Evolutionary conservation across 1,140 invertebrate genomes (phyloP).

Genomic region (Zeugodacus cucurbitae): DNA sequence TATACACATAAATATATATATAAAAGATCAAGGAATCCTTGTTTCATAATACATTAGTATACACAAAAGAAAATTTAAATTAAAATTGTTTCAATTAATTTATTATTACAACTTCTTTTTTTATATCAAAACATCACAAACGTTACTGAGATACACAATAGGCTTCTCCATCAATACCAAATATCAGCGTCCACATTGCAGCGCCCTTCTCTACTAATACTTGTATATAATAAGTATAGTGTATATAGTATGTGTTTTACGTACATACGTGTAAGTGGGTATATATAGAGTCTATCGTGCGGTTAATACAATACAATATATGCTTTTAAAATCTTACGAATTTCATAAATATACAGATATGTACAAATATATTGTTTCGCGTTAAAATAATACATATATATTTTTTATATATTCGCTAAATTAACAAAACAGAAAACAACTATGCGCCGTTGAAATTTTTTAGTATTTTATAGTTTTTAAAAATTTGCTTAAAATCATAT

Average conservation of each 20-base stretch:
- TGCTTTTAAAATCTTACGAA: conserved; percentile 8
- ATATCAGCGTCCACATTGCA: neutral
- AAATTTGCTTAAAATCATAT: neutral
- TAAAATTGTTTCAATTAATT: neutral
- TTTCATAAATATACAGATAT: neutral
- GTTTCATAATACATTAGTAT: too few species aligned
- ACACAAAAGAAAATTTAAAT: neutral
- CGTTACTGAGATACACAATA: conserved; percentile 21
- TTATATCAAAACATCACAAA: conserved; percentile 39
- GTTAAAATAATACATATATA: neutral
- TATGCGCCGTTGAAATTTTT: neutral
- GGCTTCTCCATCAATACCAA: neutral
- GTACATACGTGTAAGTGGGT: neutral
- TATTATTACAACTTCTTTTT: neutral
- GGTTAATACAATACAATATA: neutral
- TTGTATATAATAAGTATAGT: neutral
- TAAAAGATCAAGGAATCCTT: too few species aligned
- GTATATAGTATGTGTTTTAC: neutral
- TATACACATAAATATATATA: too few species aligned
- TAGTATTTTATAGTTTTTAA: neutral
- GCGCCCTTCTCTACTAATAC: neutral
- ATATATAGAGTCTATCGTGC: neutral
- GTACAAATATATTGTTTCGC: neutral
- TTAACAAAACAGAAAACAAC: too few species aligned
- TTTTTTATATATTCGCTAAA: neutral